These are phyloP conservation scores for Pangasius mekongensis DNA, from an alignment of 2,797 vertebrate species.

Conservation along the genomic window DNA sequence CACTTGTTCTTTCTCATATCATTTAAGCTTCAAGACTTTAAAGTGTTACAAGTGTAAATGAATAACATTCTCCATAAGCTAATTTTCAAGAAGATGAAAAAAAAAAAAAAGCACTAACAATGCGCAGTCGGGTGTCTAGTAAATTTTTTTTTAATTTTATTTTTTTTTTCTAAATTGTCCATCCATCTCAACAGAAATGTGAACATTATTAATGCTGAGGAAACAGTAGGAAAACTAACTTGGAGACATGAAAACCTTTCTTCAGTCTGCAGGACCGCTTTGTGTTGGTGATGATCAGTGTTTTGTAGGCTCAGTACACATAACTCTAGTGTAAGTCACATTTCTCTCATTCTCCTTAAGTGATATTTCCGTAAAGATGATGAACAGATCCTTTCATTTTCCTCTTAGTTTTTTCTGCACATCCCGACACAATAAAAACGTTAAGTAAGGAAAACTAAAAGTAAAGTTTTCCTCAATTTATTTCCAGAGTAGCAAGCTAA, in stretches of 20 bases:
- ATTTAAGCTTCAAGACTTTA: background rate
- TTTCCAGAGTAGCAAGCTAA: background rate
- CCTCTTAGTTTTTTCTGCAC: background rate
- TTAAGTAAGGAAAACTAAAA: background rate
- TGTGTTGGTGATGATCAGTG: background rate
- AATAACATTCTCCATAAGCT: no score
- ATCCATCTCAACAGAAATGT: background rate
- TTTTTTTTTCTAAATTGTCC: background rate
- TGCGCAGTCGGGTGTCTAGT: background rate
- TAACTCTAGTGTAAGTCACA: background rate
- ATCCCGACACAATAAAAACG: background rate
- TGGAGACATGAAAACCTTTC: background rate
- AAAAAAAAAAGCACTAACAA: background rate
- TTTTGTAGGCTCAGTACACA: background rate
- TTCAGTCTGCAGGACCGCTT: background rate
- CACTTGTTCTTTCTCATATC: background rate
- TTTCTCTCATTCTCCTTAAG: background rate
- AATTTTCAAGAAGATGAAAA: background rate
- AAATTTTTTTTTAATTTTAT: background rate
- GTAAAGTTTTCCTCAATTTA: background rate
- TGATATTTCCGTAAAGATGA: background rate
- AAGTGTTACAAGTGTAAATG: background rate
- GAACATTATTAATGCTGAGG: background rate
- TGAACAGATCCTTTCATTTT: background rate
- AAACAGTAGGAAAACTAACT: background rate